Evolutionary conservation across 2,113 vertebrate genomes (phyloP).

Genomic region (Nesoenas mayeri): DNA sequence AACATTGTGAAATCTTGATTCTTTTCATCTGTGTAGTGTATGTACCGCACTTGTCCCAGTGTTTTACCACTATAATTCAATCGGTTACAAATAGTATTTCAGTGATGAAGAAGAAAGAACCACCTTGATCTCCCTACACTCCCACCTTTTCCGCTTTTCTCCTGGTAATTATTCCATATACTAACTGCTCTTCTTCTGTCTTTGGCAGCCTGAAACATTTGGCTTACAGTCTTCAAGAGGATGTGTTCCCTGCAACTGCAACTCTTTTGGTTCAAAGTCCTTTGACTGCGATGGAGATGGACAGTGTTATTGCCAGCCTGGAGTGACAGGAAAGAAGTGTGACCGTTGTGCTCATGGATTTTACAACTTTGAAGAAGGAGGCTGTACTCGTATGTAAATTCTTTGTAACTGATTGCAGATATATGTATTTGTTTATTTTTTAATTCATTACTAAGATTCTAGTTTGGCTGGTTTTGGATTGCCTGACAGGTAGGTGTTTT

Average conservation of each 20-base stretch:
- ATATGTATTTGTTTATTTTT: neutral
- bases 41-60: neutral
- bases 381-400: conserved; percentile 87
- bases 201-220: conserved; percentile 82
- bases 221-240: conserved; percentile 79
- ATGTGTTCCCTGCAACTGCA: conserved; percentile 93
- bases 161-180: neutral
- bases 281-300: conserved; percentile 91
- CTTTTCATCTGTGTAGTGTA: neutral
- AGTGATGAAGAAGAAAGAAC: neutral
- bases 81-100: neutral
- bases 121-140: neutral
- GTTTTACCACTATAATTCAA: neutral
- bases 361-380: conserved; percentile 96
- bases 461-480: neutral
- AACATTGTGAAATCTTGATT: neutral
- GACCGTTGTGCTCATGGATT: conserved; percentile 88
- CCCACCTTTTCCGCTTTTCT: neutral
- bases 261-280: conserved; percentile 96
- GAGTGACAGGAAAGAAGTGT: conserved; percentile 91
- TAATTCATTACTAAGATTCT: neutral
- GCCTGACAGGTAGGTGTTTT: neutral
- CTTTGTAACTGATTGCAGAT: neutral
- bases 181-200: neutral
- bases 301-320: conserved; percentile 94